These are phyloP conservation scores for Atta texana DNA, from an alignment of 1,140 invertebrate genomes.

Conservation along the genomic window DNA sequence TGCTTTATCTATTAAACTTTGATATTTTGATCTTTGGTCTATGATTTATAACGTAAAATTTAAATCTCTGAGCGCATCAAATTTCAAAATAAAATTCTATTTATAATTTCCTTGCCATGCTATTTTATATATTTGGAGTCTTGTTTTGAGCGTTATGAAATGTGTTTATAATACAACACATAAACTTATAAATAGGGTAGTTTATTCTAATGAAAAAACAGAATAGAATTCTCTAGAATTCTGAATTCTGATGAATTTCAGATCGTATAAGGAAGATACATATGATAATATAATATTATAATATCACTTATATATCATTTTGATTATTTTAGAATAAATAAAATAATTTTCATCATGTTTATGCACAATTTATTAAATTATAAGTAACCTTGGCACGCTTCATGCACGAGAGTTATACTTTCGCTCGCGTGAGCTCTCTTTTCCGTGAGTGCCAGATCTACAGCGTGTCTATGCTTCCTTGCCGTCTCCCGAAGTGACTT, in stretches of 20 bases:
- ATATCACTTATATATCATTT: neutral
- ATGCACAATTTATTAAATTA: slow-evolving; percentile 36
- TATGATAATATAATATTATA: neutral
- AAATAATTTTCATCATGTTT: neutral
- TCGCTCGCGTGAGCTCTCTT: slow-evolving; percentile 29
- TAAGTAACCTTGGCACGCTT: slow-evolving; percentile 66
- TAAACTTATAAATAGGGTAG: neutral
- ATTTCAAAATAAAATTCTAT: neutral
- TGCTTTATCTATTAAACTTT: neutral
- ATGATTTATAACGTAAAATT: neutral
- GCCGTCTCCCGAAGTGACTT: neutral
- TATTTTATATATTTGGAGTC: neutral
- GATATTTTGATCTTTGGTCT: neutral
- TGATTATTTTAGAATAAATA: neutral
- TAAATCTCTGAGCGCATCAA: neutral
- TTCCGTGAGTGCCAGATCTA: slow-evolving; percentile 1
- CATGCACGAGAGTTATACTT: slow-evolving; percentile 51
- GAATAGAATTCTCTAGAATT: neutral
- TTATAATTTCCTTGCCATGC: neutral
- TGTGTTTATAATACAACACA: neutral
- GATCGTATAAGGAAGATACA: neutral
- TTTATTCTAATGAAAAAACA: neutral
- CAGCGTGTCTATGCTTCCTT: neutral
- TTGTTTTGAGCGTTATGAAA: neutral
- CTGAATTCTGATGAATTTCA: neutral